Evolutionary conservation across 2,888 invertebrate genomes (phyloP).

Genomic region (Pristionchus maxplancki): DNA sequence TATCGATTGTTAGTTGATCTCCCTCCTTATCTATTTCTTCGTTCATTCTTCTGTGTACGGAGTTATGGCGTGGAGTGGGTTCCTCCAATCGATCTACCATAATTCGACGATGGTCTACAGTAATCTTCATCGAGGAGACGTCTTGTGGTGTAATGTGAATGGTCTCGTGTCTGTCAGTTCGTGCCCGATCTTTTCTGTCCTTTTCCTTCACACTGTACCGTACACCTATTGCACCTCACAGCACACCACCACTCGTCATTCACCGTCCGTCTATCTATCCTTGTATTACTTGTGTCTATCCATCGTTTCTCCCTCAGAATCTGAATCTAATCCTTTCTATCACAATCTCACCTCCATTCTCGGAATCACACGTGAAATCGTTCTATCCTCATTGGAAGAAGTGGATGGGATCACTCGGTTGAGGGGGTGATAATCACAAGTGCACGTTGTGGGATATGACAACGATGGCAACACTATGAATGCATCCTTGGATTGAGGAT

Average conservation of each 20-base stretch:
- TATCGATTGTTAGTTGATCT: constrained; percentile 2
- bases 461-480: neutral
- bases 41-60: neutral
- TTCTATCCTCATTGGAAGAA: neutral
- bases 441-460: neutral
- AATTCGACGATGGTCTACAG: neutral
- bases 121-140: neutral
- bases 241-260: neutral
- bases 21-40: neutral
- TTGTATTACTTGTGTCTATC: constrained; percentile 49
- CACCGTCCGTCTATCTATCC: neutral
- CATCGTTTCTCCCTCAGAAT: constrained; percentile 1
- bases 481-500: neutral
- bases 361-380: neutral
- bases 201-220: neutral
- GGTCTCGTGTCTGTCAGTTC: constrained; percentile 11
- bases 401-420: neutral
- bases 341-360: constrained; percentile 12
- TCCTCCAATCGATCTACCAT: neutral
- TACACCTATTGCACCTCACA: neutral
- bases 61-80: neutral
- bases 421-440: neutral
- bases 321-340: neutral
- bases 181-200: neutral
- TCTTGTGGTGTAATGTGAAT: constrained; percentile 19